phyloP scores from a whole-genome alignment of 1,140 invertebrate species.

The Leptinotarsa texana region DNA sequence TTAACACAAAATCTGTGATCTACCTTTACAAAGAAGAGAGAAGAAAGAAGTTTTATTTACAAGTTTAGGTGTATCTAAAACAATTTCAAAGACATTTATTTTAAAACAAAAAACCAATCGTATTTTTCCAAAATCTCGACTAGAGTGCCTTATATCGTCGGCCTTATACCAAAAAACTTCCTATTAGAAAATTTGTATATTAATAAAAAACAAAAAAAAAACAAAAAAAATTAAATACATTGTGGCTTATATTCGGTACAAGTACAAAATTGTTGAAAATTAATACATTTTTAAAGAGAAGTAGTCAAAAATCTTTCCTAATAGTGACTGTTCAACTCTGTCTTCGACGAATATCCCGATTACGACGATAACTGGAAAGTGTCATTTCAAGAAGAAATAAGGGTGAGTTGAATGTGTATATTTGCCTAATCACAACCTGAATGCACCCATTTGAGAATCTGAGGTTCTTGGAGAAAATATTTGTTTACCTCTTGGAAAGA shows the following conservation, averaged over 20 bases:
- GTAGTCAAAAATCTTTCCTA: conserved; percentile 30
- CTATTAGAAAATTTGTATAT: conserved; percentile 54
- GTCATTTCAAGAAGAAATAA: conserved; percentile 10
- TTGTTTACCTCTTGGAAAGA: no score
- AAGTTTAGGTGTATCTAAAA: conserved; percentile 47
- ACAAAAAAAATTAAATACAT: conserved; percentile 45
- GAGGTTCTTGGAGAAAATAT: no score
- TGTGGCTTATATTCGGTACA: conserved; percentile 45
- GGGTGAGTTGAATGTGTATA: conserved; percentile 23
- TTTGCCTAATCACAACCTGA: no score
- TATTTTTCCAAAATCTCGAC: conserved; percentile 53
- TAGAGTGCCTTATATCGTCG: conserved; percentile 54
- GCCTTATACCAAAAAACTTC: conserved; percentile 52
- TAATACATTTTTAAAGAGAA: conserved; percentile 26
- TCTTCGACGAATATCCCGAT: conserved; percentile 23
- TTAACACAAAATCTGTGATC: conserved; percentile 43
- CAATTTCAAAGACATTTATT: conserved; percentile 41
- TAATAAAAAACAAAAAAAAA: conserved; percentile 50
- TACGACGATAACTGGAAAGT: conserved; percentile 20
- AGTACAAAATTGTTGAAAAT: conserved; percentile 38
- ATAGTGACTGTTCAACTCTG: conserved; percentile 33
- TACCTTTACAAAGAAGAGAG: conserved; percentile 30
- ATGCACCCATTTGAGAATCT: no score
- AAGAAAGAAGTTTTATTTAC: conserved; percentile 42
- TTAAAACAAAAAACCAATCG: conserved; percentile 45